Percentiles rank a stretch among this genome's conserved stretches.
Evolutionary conservation across 2,113 vertebrate species (phyloP).

Genomic region (Xenopus borealis): DNA sequence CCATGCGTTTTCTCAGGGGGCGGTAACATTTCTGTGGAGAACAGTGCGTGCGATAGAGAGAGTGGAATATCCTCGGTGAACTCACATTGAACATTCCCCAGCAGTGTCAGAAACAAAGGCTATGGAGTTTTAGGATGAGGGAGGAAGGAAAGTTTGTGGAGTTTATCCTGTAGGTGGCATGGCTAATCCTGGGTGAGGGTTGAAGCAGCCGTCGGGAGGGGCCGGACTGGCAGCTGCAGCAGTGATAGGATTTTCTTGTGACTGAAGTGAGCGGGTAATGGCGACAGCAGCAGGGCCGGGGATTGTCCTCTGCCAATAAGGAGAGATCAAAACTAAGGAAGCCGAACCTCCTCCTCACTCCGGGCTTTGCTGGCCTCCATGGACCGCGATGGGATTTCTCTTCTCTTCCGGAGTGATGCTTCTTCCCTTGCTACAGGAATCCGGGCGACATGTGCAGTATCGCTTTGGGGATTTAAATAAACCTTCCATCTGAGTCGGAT

Average conservation of each 20-base stretch:
- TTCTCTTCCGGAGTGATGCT: neutral
- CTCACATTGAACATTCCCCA: no score
- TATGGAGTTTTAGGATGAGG: no score
- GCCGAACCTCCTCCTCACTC: neutral
- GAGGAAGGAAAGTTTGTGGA: neutral
- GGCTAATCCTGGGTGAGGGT: neutral
- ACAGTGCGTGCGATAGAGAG: no score
- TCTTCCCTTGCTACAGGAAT: neutral
- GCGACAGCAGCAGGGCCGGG: constrained; percentile 34
- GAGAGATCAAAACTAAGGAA: neutral
- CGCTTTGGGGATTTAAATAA: neutral
- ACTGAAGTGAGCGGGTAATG: constrained; percentile 27
- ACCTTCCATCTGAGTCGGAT: constrained; percentile 14
- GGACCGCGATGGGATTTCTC: constrained; percentile 25
- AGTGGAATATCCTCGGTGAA: no score
- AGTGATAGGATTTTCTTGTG: constrained; percentile 16
- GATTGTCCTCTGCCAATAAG: constrained; percentile 4
- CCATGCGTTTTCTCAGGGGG: no score
- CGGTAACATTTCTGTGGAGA: no score
- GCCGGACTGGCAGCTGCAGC: constrained; percentile 46
- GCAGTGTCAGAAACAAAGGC: no score
- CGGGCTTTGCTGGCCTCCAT: neutral
- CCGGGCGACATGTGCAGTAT: constrained; percentile 14
- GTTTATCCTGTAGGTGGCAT: constrained; percentile 34
- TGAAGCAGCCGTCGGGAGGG: constrained; percentile 39